Base-by-base conservation (phyloP, 2,797 vertebrate species). In the Protonibea diacanthus region DNA sequence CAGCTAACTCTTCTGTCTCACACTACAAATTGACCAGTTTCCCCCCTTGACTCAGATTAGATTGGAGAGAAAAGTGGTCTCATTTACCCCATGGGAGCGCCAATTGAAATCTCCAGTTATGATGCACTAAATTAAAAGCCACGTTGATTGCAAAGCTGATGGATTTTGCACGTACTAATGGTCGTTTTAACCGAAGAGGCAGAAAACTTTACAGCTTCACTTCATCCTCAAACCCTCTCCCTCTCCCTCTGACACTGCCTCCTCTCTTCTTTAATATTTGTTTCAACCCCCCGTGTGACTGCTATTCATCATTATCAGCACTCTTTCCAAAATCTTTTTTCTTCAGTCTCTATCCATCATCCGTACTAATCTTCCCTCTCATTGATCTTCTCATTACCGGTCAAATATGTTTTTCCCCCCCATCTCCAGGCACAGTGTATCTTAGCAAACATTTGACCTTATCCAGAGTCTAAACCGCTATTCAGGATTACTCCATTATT, bases 351-450 rank as follows among this genome's bases (percentile, higher is more conserved):
- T 51, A 89, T 92, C 84, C 88, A 78, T 90, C 90, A 93, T 72
- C 69, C 65, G 5, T 87, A 82, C 86, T 82, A 75, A 92, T 89
- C 82, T 85, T 81, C 61, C 25, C 84, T 86, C 71, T 66, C 83
- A 91, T 90, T 90, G 90, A 89, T 92, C 85, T 74, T 86, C 80
- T 90, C 80, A 77, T 89, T 86, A 84, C 76, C 58, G 85, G 82
- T 87, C 83, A 86, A 78, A 87, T 83, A 81, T 88, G 62, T 81
- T 74, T 82, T 71, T 2, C 15, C 23, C 40, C 49, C 47, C 49
- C 47, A 23, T 78, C 81, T 71, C 59, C 76, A 59, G 68, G 63
- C 73, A 68, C 51, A 76, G 57, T 74, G 74, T 88, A 81, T 84
- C 51, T 70, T 45, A 38, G 76, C 68, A 80, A 86, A 84, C 70